phyloP scores from a whole-genome alignment of 2,888 invertebrate genomes.

The Apodemia duryi region DNA sequence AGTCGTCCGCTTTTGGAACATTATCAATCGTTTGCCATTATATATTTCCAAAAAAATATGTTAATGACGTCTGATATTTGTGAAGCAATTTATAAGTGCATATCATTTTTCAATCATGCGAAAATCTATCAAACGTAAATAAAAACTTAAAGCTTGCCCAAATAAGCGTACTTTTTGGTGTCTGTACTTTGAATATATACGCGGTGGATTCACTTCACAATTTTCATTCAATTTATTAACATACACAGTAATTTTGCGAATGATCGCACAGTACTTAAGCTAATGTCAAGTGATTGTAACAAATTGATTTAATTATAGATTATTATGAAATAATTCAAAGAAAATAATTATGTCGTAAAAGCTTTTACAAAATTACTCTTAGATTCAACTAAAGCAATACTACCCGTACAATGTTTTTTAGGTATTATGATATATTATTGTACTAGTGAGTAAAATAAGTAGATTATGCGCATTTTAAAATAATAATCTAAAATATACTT shows the following conservation, averaged over 20 bases:
- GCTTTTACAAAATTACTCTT: slow-evolving; percentile 22
- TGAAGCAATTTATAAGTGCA: too few relatives aligned
- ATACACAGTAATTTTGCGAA: not conserved
- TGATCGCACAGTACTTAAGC: not conserved
- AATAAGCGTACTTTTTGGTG: too few relatives aligned
- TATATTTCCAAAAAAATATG: too few relatives aligned
- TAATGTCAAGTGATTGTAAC: not conserved
- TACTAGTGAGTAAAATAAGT: not conserved
- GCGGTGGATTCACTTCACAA: too few relatives aligned
- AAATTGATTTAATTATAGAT: not conserved
- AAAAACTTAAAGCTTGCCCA: too few relatives aligned
- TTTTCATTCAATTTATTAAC: too few relatives aligned
- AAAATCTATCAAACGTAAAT: too few relatives aligned
- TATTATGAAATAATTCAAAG: not conserved
- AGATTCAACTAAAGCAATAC: slow-evolving; percentile 31
- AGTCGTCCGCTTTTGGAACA: too few relatives aligned
- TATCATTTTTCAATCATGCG: too few relatives aligned
- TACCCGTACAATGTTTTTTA: slow-evolving; percentile 29
- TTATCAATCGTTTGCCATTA: too few relatives aligned
- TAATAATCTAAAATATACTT: not conserved
- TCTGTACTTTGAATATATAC: too few relatives aligned
- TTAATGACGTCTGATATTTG: too few relatives aligned
- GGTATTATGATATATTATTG: slow-evolving; percentile 6
- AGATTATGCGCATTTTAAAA: not conserved
- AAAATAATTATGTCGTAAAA: not conserved